These are phyloP conservation scores for Callospermophilus lateralis DNA, from an alignment of 2,113 vertebrate genomes.

Conservation along the genomic window DNA sequence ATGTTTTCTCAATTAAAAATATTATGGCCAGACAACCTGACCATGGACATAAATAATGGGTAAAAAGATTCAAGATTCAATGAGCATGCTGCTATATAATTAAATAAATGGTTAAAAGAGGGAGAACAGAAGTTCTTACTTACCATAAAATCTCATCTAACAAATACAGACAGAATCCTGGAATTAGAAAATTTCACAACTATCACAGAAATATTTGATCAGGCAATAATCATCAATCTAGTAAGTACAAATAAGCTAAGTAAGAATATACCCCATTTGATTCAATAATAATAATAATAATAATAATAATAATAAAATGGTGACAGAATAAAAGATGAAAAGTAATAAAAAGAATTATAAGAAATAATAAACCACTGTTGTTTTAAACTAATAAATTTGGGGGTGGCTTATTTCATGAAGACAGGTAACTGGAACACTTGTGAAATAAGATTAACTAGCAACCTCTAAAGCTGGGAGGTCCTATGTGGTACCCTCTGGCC, in stretches of 20 bases:
- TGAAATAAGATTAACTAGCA: not conserved
- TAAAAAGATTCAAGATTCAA: not conserved
- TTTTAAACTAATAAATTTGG: not conserved
- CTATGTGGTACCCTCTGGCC: not conserved
- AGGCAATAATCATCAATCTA: not conserved
- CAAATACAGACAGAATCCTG: not conserved
- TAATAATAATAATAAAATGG: too few relatives aligned
- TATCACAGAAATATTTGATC: not conserved
- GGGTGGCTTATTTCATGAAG: not conserved
- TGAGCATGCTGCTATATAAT: not conserved
- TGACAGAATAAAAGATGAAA: too few relatives aligned
- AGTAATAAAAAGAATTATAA: not conserved
- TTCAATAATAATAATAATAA: too few relatives aligned
- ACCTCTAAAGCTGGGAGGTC: not conserved
- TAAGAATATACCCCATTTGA: not conserved
- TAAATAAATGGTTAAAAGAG: not conserved
- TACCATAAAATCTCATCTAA: not conserved
- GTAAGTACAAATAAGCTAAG: not conserved
- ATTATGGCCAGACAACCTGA: not conserved
- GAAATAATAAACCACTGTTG: not conserved
- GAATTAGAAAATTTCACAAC: not conserved
- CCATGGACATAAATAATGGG: not conserved
- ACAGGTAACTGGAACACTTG: not conserved
- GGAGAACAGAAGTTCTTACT: not conserved
- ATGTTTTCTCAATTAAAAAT: conserved; percentile 9